Evolutionary conservation across 2,888 invertebrate genomes (phyloP), one percentile per base, ranked within the genome.

Genomic region (Hofmannophila pseudospretella): DNA sequence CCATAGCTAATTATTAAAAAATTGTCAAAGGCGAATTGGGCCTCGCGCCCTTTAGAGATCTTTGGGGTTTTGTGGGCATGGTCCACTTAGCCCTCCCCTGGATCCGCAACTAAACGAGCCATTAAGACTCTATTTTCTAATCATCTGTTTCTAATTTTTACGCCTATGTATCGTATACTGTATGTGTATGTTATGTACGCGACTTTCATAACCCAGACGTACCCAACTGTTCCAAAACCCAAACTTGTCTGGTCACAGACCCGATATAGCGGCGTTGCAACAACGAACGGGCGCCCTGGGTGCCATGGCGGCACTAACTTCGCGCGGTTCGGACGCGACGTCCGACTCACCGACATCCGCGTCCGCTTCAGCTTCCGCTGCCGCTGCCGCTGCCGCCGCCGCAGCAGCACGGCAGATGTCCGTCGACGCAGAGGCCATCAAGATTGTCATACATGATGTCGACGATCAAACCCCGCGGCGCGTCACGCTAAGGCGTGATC

Each of bases 371-470:
- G 79, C 81, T 5, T 71, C 87, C 7, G 67, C 88, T 4, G 79
- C 81, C 7, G 71, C 88, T 5, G 71, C 88, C 1, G 88, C 88
- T 2, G 81, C 90, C 29, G 89, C 90, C 22, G 88, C 90, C 10
- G 90, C 92, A 1, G 90, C 91, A 7, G 88, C 94, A 28, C 88
- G 96, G 3, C 96, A 96, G 64, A 94, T 94, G 62, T 95, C 96
- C 11, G 94, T 94, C 42, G 96, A 96, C 63, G 96, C 96, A 1
- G 96, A 96, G 70, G 95, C 95, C 47, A 96, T 96, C 58, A 93
- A 96, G 70, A 96, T 96, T 52, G 96, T 96, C 49, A 96, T 96
- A 59, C 96, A 96, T 65, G 96, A 96, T 70, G 96, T 96, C 8
- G 96, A 96, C 74, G 94, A 94, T 42, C 88, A 89, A 49, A 89